Conservation (phyloP, 92 coral and sea anemone genomes). For the Actinernus sp. region DNA sequence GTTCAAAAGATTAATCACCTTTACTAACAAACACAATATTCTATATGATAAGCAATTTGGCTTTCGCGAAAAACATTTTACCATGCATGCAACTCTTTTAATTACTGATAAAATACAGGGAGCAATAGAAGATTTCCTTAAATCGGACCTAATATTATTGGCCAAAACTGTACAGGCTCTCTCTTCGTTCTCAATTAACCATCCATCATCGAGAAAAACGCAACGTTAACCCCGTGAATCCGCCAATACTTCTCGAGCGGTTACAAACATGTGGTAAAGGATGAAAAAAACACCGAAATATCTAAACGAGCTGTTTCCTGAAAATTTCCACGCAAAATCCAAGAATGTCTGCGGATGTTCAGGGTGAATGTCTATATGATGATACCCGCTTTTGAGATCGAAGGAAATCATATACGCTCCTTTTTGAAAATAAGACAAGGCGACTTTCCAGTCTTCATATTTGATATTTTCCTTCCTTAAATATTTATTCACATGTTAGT, state of each 20-base stretch:
- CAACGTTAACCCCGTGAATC: slow-evolving; percentile 43
- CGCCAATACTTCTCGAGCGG: slow-evolving; percentile 50
- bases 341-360: slow-evolving; percentile 21
- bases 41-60: too few species aligned
- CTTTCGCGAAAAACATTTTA: too few species aligned
- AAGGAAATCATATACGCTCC: slow-evolving; percentile 18
- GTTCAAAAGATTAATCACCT: too few species aligned
- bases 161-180: neutral
- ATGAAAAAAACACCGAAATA: slow-evolving; percentile 12
- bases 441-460: slow-evolving; percentile 38
- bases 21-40: too few species aligned
- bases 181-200: slow-evolving; percentile 1
- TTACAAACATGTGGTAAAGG: slow-evolving; percentile 54
- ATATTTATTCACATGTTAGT: too few species aligned
- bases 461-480: neutral
- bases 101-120: too few species aligned
- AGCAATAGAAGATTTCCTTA: neutral
- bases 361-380: slow-evolving; percentile 13
- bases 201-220: slow-evolving; percentile 45
- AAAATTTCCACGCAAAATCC: slow-evolving; percentile 7
- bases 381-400: slow-evolving; percentile 36
- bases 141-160: neutral
- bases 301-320: neutral
- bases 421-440: slow-evolving; percentile 3
- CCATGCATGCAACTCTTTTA: too few species aligned